Conservation (phyloP, 2,113 vertebrate genomes). For the Hucho hucho region DNA sequence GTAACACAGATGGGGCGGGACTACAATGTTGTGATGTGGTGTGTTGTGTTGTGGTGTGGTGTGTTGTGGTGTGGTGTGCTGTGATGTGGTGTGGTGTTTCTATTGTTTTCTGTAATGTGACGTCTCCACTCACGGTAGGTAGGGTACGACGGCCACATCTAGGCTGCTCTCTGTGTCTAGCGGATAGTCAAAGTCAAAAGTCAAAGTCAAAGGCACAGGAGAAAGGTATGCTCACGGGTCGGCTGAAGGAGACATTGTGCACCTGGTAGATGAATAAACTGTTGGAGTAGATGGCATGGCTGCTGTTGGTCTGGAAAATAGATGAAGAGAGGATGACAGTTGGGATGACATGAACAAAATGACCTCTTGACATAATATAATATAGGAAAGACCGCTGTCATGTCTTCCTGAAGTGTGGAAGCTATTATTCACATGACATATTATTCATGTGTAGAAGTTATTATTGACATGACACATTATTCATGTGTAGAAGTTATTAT, state of each 20-base stretch:
- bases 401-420: neutral
- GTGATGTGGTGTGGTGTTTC: neutral
- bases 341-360: neutral
- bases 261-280: conserved; percentile 35
- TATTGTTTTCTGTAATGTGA: neutral
- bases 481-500: too few relatives aligned
- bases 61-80: neutral
- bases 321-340: neutral
- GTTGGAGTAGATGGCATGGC: conserved; percentile 35
- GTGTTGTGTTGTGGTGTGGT: neutral
- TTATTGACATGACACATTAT: too few relatives aligned
- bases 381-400: too few relatives aligned
- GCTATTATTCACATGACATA: neutral
- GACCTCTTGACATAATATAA: neutral
- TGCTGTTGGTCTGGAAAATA: conserved; percentile 34
- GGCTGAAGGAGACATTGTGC: neutral
- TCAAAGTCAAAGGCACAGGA: too few relatives aligned
- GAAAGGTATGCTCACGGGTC: conserved; percentile 30
- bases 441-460: too few relatives aligned
- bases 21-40: neutral
- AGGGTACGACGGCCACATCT: conserved; percentile 18
- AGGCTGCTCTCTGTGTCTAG: conserved; percentile 22
- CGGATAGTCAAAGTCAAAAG: too few relatives aligned
- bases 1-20: too few relatives aligned
- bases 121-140: conserved; percentile 19